Evolutionary conservation across 2,888 invertebrate species (phyloP).

Genomic region (Temnothorax ravouxi): DNA sequence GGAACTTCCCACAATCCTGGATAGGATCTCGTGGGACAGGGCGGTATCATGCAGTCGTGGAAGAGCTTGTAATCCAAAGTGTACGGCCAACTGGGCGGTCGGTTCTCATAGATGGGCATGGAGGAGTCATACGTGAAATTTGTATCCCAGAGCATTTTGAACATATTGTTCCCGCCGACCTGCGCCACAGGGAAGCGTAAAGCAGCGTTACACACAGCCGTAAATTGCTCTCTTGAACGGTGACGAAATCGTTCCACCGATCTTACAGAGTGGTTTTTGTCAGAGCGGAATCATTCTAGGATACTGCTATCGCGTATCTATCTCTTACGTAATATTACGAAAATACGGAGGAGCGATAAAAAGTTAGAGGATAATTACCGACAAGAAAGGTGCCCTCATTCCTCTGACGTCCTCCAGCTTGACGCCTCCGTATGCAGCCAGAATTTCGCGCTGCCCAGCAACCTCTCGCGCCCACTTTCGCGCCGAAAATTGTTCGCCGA

Average conservation of each 20-base stretch:
- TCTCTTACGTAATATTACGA: not conserved
- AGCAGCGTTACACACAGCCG: not conserved
- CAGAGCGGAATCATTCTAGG: not conserved
- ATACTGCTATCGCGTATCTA: not conserved
- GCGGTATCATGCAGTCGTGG: constrained; percentile 98
- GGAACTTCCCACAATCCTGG: constrained; percentile 98
- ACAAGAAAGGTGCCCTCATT: constrained; percentile 98
- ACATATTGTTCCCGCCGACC: constrained; percentile 98
- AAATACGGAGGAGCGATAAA: not conserved
- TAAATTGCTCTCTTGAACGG: constrained; percentile 2
- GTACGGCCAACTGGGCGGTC: constrained; percentile 98
- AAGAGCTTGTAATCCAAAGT: constrained; percentile 97
- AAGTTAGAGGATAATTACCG: constrained; percentile 86
- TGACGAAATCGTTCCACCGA: not conserved
- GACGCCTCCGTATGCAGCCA: constrained; percentile 96
- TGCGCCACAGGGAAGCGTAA: constrained; percentile 76
- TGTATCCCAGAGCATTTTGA: constrained; percentile 97
- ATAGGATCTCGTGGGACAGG: constrained; percentile 97
- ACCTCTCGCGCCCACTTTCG: constrained; percentile 98
- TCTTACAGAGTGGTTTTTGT: not conserved
- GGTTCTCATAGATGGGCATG: constrained; percentile 97
- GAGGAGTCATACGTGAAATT: constrained; percentile 99
- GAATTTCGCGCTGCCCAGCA: constrained; percentile 96
- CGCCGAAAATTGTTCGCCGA: constrained; percentile 97
- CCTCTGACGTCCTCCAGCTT: constrained; percentile 96